phyloP scores from a whole-genome alignment of 2,113 vertebrate genomes.

The Cephalopterus ornatus region DNA sequence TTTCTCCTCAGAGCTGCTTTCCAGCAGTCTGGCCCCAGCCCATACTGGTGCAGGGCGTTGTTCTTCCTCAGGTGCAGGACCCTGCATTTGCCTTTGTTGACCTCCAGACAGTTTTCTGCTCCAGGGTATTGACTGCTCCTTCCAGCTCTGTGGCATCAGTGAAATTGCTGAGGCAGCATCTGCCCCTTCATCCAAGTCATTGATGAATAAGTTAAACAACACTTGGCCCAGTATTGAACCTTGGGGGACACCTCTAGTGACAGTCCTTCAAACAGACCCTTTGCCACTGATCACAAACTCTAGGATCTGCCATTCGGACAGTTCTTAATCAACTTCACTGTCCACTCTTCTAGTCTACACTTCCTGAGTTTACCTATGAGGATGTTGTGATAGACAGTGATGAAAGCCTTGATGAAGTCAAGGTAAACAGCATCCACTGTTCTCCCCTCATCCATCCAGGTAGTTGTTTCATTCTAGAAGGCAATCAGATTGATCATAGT shows the following conservation, averaged over 20 bases:
- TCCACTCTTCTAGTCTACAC: background rate
- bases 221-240: background rate
- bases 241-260: background rate
- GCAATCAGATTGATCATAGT: background rate
- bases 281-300: fast-evolving
- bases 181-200: background rate
- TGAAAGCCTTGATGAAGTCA: background rate
- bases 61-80: background rate
- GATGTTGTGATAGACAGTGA: background rate
- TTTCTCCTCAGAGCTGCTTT: background rate
- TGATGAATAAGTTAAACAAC: background rate
- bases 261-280: background rate
- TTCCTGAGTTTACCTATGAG: background rate
- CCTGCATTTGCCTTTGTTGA: background rate
- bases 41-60: background rate
- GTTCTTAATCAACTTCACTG: background rate
- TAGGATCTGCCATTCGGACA: background rate
- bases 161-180: background rate
- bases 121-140: background rate
- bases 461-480: background rate
- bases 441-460: background rate
- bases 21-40: background rate
- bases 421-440: background rate
- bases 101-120: background rate
- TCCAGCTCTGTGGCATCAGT: background rate